Conservation (phyloP, 2,888 invertebrate genomes). For the Sinhomidia bicolor region DNA sequence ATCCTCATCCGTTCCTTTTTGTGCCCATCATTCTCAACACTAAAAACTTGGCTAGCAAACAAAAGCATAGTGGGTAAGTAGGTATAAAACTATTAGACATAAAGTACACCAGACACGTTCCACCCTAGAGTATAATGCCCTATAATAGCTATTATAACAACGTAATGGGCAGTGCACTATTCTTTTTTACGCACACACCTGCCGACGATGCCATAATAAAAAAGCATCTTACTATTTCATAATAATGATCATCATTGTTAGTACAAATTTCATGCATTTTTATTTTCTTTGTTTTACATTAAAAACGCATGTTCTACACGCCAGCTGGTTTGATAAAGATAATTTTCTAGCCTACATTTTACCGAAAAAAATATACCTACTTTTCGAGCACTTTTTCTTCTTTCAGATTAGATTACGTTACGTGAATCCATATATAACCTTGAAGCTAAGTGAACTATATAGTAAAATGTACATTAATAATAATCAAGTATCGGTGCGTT, state of each 20-base stretch:
- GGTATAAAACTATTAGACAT: background rate
- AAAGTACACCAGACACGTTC: background rate
- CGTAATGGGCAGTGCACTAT: slow-evolving; percentile 20
- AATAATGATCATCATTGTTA: background rate
- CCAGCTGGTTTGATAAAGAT: background rate
- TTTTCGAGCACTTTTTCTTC: background rate
- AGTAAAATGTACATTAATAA: background rate
- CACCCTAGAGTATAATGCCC: slow-evolving; percentile 21
- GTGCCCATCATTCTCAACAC: background rate
- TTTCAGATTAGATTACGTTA: background rate
- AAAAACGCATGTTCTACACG: background rate
- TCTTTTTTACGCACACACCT: slow-evolving; percentile 22
- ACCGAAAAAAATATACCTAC: background rate
- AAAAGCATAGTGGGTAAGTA: background rate
- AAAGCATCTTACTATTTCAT: background rate
- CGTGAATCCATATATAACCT: slow-evolving; percentile 29
- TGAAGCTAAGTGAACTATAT: slow-evolving; percentile 26
- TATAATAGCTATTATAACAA: background rate
- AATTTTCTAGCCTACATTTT: slow-evolving; percentile 33
- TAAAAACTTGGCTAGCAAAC: slow-evolving; percentile 9
- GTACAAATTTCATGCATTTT: slow-evolving; percentile 48
- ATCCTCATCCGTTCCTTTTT: slow-evolving; percentile 17
- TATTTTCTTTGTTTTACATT: slow-evolving; percentile 1
- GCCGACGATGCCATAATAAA: slow-evolving; percentile 20
- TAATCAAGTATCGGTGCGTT: background rate